These are phyloP conservation scores for Bombylius major DNA, from an alignment of 2,888 invertebrate species.

Conservation along the genomic window DNA sequence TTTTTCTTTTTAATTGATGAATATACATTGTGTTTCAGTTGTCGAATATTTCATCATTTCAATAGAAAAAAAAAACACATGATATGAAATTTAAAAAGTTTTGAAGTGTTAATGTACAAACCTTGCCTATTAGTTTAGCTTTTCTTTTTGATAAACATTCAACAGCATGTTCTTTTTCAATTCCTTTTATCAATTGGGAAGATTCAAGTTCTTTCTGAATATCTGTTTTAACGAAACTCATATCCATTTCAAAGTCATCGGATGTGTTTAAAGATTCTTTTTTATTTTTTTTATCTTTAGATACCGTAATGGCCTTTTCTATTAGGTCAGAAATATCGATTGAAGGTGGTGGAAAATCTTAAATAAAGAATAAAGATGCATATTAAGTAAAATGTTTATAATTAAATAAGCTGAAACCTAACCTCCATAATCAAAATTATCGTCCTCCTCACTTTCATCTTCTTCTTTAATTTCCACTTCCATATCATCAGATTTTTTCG, in stretches of 20 bases:
- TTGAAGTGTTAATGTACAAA: constrained; percentile 15
- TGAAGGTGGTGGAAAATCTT: constrained; percentile 20
- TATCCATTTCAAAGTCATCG: no score
- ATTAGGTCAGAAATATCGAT: constrained; percentile 20
- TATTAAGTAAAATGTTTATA: neutral
- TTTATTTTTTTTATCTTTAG: neutral
- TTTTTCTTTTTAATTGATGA: constrained; percentile 16
- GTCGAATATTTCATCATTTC: constrained; percentile 37
- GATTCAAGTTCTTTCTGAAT: constrained; percentile 19
- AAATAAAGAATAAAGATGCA: neutral
- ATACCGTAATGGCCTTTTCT: constrained; percentile 1
- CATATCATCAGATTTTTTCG: neutral
- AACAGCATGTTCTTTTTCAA: constrained; percentile 43
- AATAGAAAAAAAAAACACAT: neutral
- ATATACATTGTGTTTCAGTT: constrained; percentile 26
- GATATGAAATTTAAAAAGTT: no score
- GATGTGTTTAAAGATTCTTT: neutral
- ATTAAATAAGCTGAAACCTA: constrained; percentile 12
- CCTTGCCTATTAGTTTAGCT: constrained; percentile 35
- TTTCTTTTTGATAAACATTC: constrained; percentile 36
- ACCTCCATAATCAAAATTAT: constrained; percentile 20
- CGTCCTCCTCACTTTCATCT: constrained; percentile 15
- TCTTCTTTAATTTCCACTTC: constrained; percentile 7
- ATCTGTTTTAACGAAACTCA: constrained; percentile 14
- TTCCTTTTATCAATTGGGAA: constrained; percentile 35